Conservation (phyloP, 2,113 vertebrate genomes). For the Anolis carolinensis region DNA sequence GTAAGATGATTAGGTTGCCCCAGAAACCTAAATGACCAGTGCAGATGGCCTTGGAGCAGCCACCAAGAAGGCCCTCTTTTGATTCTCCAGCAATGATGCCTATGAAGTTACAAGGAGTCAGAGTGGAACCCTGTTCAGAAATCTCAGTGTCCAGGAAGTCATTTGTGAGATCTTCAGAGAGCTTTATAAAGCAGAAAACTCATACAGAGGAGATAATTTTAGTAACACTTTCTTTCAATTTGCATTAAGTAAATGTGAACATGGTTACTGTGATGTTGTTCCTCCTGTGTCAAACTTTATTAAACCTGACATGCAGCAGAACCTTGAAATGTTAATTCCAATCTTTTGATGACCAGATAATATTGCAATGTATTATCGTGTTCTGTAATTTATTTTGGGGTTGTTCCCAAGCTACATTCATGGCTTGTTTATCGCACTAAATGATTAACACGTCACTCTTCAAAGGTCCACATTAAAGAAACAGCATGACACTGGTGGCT, state of each 20-base stretch:
- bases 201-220: neutral
- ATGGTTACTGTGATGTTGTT: neutral
- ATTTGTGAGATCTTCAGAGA: too few species aligned
- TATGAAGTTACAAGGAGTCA: too few species aligned
- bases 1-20: too few species aligned
- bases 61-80: too few species aligned
- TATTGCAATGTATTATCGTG: constrained; percentile 6
- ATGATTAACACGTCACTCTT: constrained; percentile 26
- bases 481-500: constrained; percentile 9
- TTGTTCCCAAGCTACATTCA: constrained; percentile 36
- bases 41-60: too few species aligned
- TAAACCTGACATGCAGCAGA: neutral
- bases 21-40: too few species aligned
- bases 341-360: neutral
- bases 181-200: too few species aligned
- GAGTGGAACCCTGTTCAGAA: too few species aligned
- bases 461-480: constrained; percentile 45
- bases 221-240: neutral
- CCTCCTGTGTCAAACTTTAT: neutral
- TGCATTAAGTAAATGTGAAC: constrained; percentile 3
- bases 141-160: too few species aligned
- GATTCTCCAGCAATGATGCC: too few species aligned
- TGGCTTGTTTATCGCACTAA: constrained; percentile 45
- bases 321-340: constrained; percentile 27
- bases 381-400: constrained; percentile 31